Evolutionary conservation across 2,888 invertebrate genomes (phyloP), one percentile per base, ranked within the genome.

Genomic region (Drosophila multiciliata): DNA sequence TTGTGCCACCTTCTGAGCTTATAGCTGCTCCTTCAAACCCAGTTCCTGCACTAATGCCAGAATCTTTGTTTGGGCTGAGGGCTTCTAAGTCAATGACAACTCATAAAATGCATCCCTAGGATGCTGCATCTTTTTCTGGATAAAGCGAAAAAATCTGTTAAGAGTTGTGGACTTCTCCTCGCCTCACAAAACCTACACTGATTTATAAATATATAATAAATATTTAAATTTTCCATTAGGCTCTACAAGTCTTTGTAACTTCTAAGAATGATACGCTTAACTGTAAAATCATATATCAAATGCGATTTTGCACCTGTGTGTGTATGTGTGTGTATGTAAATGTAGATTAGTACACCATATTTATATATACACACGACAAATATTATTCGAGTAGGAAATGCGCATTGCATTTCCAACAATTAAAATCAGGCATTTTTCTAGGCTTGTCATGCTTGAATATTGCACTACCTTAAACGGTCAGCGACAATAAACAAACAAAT

Each of bases 391-490:
- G 48, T 61, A 83, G 82, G 87, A 89, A 89, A 65, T 74, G 81
- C 45, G 52, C 49, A 38, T n/a, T 62, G 48, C 59, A 54, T 55
- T 29, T 11, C 9, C 48, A 64, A 42, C 48, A 45, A 49, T 38
- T 23, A 20, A 42, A 48, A 66, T 49, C 52, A 69, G 82, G 65
- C 83, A 79, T 64, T 52, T 85, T 82, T 75, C 68, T 69, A 73
- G 85, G 87, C 87, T 89, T 84, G 89, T 82, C 85, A 52, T 55
- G 78, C 60, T 55, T 53, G 72, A 76, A 75, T 75, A 83, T 72
- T 73, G 72, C 65, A 61, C 65, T 55, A 59, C 71, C 82, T 64
- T 80, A 78, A 71, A 78, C 72, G 78, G 80, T 1, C 33, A 58
- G 52, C 54, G 23, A 49, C 65, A 48, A 69, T 81, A 69, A 66